Evolutionary conservation across 2,888 invertebrate genomes (phyloP).

Genomic region (Trimorus sp.): DNA sequence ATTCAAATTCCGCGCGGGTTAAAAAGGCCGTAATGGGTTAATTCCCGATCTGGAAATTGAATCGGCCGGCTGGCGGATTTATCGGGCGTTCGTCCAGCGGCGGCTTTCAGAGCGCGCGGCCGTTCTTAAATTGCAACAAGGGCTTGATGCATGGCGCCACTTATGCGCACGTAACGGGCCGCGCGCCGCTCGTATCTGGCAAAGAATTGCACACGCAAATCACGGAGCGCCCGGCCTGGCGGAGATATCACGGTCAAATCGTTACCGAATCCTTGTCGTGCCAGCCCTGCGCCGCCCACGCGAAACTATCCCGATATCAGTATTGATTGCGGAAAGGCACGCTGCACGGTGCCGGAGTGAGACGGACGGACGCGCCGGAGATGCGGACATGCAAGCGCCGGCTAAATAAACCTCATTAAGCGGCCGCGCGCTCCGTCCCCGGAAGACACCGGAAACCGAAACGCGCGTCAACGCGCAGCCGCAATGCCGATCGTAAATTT

Average conservation of each 20-base stretch:
- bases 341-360: conserved; percentile 42
- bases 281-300: conserved; percentile 63
- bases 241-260: conserved; percentile 73
- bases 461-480: not conserved
- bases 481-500: conserved; percentile 27
- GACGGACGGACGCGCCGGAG: conserved; percentile 38
- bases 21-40: no score
- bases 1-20: no score
- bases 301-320: conserved; percentile 65
- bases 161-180: conserved; percentile 39
- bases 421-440: conserved; percentile 20
- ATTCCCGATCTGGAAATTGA: no score
- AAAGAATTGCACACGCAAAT: conserved; percentile 69
- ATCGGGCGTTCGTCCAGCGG: no score
- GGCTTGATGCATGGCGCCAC: conserved; percentile 72
- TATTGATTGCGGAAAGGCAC: conserved; percentile 61
- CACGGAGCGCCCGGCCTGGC: conserved; percentile 66
- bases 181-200: conserved; percentile 34
- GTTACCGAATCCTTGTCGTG: conserved; percentile 71
- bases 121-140: conserved; percentile 75
- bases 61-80: no score
- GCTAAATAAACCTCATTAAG: conserved; percentile 51
- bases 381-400: conserved; percentile 48
- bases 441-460: not conserved
- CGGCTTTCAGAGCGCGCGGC: conserved; percentile 58